These are phyloP conservation scores for Brachyptera putata DNA, from an alignment of 2,888 invertebrate genomes.

Conservation along the genomic window DNA sequence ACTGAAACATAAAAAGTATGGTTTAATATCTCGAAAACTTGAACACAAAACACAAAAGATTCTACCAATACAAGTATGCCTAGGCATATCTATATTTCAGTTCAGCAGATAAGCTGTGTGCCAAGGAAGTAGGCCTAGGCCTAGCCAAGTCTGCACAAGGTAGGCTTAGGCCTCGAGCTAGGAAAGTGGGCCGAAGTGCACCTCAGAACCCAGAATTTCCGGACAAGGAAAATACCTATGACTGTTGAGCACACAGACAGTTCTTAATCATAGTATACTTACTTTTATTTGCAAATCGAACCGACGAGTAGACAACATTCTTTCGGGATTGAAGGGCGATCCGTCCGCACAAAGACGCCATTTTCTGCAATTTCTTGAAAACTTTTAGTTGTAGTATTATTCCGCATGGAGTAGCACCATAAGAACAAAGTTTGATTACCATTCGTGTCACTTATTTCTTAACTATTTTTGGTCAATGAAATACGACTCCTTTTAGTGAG, in stretches of 20 bases:
- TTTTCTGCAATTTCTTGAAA: too few relatives aligned
- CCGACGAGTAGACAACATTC: constrained; percentile 28
- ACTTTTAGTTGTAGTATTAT: background rate
- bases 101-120: background rate
- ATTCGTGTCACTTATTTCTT: background rate
- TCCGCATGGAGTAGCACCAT: background rate
- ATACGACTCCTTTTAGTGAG: background rate
- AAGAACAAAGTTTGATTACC: background rate
- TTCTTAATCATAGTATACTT: too few relatives aligned
- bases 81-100: too few relatives aligned
- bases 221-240: too few relatives aligned
- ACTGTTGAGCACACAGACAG: too few relatives aligned
- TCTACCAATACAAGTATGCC: background rate
- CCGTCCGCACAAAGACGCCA: constrained; percentile 27
- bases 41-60: background rate
- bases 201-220: too few relatives aligned
- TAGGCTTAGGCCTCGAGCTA: too few relatives aligned
- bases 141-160: background rate
- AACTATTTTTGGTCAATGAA: background rate
- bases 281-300: constrained; percentile 28
- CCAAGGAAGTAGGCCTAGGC: background rate
- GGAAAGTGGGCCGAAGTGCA: too few relatives aligned
- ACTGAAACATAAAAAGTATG: constrained; percentile 45
- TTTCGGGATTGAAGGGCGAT: constrained; percentile 25
- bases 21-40: background rate